Conservation (phyloP, 1,140 invertebrate genomes). For the Achatina immaculata region DNA sequence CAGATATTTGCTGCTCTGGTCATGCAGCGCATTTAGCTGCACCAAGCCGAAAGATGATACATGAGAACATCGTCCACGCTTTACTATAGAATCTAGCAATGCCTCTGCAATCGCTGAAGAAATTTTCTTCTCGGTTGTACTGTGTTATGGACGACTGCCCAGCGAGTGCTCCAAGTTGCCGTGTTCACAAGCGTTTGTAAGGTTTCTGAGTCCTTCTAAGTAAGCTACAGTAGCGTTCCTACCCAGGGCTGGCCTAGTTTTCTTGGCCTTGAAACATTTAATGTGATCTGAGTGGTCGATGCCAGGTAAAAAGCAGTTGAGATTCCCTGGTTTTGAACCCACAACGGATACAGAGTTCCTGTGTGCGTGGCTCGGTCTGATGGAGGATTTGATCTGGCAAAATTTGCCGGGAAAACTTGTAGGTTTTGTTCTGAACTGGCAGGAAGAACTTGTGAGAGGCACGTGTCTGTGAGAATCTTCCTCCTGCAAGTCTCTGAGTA, state of each 20-base stretch:
- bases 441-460: background rate
- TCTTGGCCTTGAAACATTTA: background rate
- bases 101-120: too few species aligned
- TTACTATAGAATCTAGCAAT: too few species aligned
- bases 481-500: background rate
- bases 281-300: background rate
- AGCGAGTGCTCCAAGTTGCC: background rate
- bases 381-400: too few species aligned
- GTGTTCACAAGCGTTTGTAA: background rate
- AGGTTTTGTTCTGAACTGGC: background rate
- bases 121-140: too few species aligned
- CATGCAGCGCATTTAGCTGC: too few species aligned
- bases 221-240: background rate
- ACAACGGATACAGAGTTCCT: background rate
- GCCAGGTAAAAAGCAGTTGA: background rate
- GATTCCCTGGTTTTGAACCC: background rate
- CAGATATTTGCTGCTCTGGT: too few species aligned
- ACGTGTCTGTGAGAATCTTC: background rate
- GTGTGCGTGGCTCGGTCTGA: background rate
- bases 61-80: too few species aligned
- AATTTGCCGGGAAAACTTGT: background rate
- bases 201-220: background rate
- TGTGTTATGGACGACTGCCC: background rate
- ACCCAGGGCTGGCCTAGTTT: background rate
- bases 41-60: too few species aligned